phyloP scores from a whole-genome alignment of 2,113 vertebrate species.

The Semnopithecus entellus region DNA sequence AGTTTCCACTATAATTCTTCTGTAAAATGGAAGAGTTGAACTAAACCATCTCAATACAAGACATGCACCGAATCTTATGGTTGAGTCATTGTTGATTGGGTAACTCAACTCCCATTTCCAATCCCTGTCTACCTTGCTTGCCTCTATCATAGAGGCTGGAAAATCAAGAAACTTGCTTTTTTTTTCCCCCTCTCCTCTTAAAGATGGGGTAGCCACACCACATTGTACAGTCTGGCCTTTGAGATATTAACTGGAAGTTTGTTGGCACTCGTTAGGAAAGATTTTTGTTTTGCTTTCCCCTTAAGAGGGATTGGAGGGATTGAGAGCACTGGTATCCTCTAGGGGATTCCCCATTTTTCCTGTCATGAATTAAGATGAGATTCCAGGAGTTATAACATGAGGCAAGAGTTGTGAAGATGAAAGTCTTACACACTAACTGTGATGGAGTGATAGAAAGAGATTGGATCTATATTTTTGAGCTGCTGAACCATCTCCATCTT shows the following conservation, averaged over 20 bases:
- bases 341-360: not conserved
- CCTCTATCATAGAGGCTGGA: not conserved
- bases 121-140: not conserved
- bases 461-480: not conserved
- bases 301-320: not conserved
- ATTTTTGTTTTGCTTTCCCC: constrained; percentile 1
- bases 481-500: not conserved
- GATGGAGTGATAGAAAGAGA: not conserved
- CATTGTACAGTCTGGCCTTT: not conserved
- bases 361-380: not conserved
- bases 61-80: not conserved
- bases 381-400: not conserved
- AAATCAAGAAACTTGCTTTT: not conserved
- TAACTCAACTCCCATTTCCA: not conserved
- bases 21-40: not conserved
- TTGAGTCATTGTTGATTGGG: not conserved
- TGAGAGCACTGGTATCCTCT: not conserved
- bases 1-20: not conserved
- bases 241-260: not conserved
- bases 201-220: not conserved
- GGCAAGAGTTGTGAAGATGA: not conserved
- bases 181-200: not conserved
- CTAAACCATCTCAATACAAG: not conserved
- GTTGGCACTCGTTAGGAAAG: not conserved
- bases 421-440: not conserved